Evolutionary conservation across 2,113 vertebrate genomes (phyloP).

Genomic region (Lasiurus cinereus): DNA sequence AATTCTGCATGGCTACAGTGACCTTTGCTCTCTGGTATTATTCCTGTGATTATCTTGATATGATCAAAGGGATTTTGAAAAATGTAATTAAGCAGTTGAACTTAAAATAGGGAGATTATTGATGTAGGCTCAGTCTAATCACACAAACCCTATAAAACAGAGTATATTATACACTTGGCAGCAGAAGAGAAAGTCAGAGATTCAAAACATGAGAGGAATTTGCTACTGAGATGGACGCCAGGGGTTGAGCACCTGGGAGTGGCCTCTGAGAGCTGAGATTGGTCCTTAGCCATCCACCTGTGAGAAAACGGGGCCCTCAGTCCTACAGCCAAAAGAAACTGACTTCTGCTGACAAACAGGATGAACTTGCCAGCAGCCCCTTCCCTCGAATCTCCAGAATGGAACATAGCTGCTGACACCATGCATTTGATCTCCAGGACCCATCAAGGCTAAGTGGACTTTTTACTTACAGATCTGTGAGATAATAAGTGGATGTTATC

Average conservation of each 20-base stretch:
- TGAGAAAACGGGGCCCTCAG: background rate
- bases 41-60: background rate
- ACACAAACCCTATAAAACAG: background rate
- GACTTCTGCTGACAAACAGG: background rate
- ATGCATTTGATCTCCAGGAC: background rate
- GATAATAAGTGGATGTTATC: background rate
- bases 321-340: background rate
- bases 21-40: background rate
- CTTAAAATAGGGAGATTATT: background rate
- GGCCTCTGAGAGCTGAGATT: background rate
- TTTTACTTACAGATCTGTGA: background rate
- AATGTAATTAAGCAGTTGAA: background rate
- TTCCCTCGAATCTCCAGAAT: background rate
- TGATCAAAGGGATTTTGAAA: background rate
- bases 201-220: background rate
- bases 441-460: background rate
- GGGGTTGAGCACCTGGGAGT: no score
- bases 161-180: background rate
- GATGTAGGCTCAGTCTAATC: background rate
- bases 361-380: background rate
- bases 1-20: background rate
- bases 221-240: background rate
- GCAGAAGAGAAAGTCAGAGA: background rate
- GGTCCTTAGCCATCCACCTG: accelerated
- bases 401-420: accelerated